Evolutionary conservation across 2,888 invertebrate species (phyloP), one percentile per base, ranked within the genome.

Genomic region (Tenthredo amoena): DNA sequence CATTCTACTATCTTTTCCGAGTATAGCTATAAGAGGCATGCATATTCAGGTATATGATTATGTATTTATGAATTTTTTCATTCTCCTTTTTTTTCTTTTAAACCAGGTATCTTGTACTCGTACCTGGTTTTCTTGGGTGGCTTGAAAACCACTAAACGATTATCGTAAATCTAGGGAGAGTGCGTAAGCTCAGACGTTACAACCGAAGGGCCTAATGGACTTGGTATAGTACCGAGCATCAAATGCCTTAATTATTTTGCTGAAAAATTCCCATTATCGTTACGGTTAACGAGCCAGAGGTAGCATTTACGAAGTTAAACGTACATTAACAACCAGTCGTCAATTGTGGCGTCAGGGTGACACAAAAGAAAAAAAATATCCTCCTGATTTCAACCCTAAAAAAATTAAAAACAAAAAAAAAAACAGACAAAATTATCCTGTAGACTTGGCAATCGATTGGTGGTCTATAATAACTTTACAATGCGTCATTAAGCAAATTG

Each of bases 181-280:
- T 81, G 81, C 62, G 81, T 81, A 40, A 40, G 81, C 21, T 81
- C 21, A 58, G 50, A 62, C 18, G 81, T 40, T 26, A 37, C 62
- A 81, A 9, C 62, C 81, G 37, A 40, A 58, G 62, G 34, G 81
- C 62, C 81, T 81, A 81, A 81, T 81, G 81, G 81, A 62, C 81
- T 62, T 62, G 37, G 81, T 62, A 81, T 62, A 81, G 40, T 62
- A 77, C 37, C 62, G 37, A 21, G 62, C 12, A 12, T 40, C 26
- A 62, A 81, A 81, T 37, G n/a, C 58, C 58, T 81, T 81, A 81
- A 62, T 81, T 81, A 62, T 62, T 81, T 81, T 62, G n/a, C 15
- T 81, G 15, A 81, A 62, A 81, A 81, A 62, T 62, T 21, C 15
- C 81, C 81, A 81, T 81, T 81, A 81, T 58, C 81, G 43, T 81